These are phyloP conservation scores for Larimichthys crocea DNA, from an alignment of 2,113 vertebrate genomes.

Conservation along the genomic window DNA sequence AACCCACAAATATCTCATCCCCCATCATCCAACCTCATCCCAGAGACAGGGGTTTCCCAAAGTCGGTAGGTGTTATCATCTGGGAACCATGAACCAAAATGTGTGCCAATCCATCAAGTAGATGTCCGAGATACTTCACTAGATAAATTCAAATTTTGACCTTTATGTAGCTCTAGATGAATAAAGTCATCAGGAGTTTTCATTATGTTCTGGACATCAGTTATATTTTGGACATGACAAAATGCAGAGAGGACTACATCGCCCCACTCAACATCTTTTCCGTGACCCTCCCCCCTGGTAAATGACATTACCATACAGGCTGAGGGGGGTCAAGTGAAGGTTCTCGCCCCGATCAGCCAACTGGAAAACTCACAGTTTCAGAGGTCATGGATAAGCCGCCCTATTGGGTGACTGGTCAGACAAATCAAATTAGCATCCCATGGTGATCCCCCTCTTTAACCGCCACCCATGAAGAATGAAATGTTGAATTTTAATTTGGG, in stretches of 20 bases:
- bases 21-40: background rate
- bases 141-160: background rate
- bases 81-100: background rate
- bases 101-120: background rate
- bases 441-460: conserved; percentile 54
- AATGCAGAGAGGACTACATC: conserved; percentile 25
- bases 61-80: background rate
- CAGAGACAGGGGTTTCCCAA: no score
- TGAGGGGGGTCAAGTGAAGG: conserved; percentile 82
- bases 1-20: background rate
- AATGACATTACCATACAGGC: conserved; percentile 72
- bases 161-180: background rate
- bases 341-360: conserved; percentile 77
- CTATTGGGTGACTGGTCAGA: conserved; percentile 77
- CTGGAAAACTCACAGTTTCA: conserved; percentile 81
- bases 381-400: conserved; percentile 80
- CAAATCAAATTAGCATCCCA: conserved; percentile 81
- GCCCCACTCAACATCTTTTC: conserved; percentile 21
- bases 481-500: conserved; percentile 40
- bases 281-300: conserved; percentile 40
- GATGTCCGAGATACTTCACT: background rate
- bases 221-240: background rate
- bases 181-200: background rate
- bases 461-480: conserved; percentile 68
- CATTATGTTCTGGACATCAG: background rate